Evolutionary conservation across 2,888 invertebrate genomes (phyloP), one percentile per base, ranked within the genome.

Genomic region (Aphrophora alni): DNA sequence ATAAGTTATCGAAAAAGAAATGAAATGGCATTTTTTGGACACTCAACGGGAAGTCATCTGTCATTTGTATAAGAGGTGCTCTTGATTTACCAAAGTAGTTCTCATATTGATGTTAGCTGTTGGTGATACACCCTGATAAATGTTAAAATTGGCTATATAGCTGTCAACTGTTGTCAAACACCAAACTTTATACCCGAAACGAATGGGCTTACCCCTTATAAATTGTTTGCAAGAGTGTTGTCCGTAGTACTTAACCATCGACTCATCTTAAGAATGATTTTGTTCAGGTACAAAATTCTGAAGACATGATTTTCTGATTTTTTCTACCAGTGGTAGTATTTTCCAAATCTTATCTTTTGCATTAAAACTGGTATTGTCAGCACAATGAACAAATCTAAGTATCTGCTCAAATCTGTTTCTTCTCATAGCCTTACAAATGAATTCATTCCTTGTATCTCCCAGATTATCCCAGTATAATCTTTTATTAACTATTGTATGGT

Each of bases 111-210:
- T 68, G 72, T 75, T 74, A 33, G 17, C 25, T n/a, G 51, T 33
- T 28, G 82, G 81, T 80, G 82, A 84, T 73, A 83, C 85, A 8
- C 86, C 86, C 80, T 86, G 85, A 79, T 86, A 86, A 38, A 82
- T 38, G 75, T 86, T 84, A 82, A 85, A 86, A 73, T 85, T 83
- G 8, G 85, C 79, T 68, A 85, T 44, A 38, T 82, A 81, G n/a
- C 85, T 84, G 25, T 69, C 68, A n/a, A 82, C 77, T 14, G 83
- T 84, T 80, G 84, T 84, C 59, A 86, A 78, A n/a, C 84, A 84
- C 85, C 86, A 85, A 25, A 82, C 83, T 83, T 86, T 87, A 77
- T 85, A 86, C 24, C 86, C 86, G 82, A 86, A 86, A 26, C 85
- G 71, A n/a, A 86, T 81, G 26, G 86, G 86, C 77, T 87, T 87